Percentiles rank a stretch among this genome's conserved stretches.
Evolutionary conservation across 2,797 vertebrate genomes (phyloP).

Genomic region (Syngnathus rostellatus): DNA sequence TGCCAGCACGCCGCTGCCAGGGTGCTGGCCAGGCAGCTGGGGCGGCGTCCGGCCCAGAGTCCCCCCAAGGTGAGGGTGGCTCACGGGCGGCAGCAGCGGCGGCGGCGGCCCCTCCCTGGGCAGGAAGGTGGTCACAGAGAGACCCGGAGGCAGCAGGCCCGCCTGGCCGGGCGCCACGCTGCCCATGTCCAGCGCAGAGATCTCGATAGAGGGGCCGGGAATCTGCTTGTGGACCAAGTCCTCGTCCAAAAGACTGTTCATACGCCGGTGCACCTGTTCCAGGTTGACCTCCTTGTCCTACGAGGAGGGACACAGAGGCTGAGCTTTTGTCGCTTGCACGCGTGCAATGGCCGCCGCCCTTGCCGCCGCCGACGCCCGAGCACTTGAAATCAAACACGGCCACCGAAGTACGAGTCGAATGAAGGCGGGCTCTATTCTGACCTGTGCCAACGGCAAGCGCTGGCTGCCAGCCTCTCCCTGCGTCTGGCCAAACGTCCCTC

Average conservation of each 20-base stretch:
- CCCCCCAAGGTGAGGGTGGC: conserved; percentile 69
- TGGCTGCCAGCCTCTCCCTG: conserved; percentile 77
- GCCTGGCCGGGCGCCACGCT: conserved; percentile 82
- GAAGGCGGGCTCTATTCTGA: conserved; percentile 72
- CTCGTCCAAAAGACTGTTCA: conserved; percentile 97
- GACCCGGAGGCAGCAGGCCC: conserved; percentile 63
- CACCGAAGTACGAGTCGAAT: too few relatives aligned
- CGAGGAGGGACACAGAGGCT: conserved; percentile 63
- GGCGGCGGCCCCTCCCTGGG: conserved; percentile 76
- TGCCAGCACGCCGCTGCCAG: conserved; percentile 83
- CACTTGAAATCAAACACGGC: conserved; percentile 73
- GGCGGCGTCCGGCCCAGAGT: conserved; percentile 90
- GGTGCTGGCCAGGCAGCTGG: conserved; percentile 66
- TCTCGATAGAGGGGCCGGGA: conserved; percentile 90
- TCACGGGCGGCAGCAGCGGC: conserved; percentile 37
- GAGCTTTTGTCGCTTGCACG: conserved; percentile 47
- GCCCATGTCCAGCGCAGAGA: conserved; percentile 92
- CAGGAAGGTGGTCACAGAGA: conserved; percentile 90
- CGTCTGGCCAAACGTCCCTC: conserved; percentile 79
- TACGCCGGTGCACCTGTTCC: conserved; percentile 94
- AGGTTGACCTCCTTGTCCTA: conserved; percentile 98
- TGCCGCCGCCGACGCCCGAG: conserved; percentile 21
- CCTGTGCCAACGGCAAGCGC: conserved; percentile 77
- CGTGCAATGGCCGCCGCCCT: conserved; percentile 22
- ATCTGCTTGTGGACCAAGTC: conserved; percentile 97